Base-by-base conservation (phyloP, 92 coral and sea anemone species). In the Chrysogorgia sp. region DNA sequence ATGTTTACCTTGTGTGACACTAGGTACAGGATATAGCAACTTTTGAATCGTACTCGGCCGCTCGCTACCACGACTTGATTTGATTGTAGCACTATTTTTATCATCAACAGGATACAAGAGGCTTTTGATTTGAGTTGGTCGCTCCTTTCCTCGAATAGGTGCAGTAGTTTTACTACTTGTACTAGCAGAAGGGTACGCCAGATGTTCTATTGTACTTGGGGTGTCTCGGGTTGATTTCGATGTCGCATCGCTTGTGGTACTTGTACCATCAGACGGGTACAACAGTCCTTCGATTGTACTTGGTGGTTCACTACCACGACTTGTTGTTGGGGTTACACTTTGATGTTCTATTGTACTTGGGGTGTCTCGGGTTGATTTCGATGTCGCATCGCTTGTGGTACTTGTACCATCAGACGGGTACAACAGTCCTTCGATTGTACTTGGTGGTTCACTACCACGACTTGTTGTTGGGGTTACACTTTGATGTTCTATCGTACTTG, bases 131-230 rank as follows among this genome's bases (percentile, higher is more conserved):
- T 57, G 89, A 33, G 76, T 91, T 13, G 74, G 90, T 19, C 92
- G 94, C 66, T 92, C 97, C 47, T 87, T 91, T 0, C 97, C 97
- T 5, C 97, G 94, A 7, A 92, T 82, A 8, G 97, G 82, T 2
- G 47, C 9, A 41, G 20, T 49, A 40, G 25, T 52, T 21, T 7
- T 52, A 68, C 15, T 2, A 28, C 10, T 28, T 5, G 23, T 30
- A 21, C 17, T 24, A 63, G n/a, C 71, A 8, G 50, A 43, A 64
- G 41, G 41, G 37, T 40, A 68, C 75, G 45, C 14, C 30, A n/a
- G 37, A 7, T 41, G 22, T 47, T 68, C 32, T 40, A 68, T 26
- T 25, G 75, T 68, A 34, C 50, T 43, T 43, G 9, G 50, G 50
- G 9, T 17, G 9, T 43, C 10, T 43, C 50, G 9, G 50, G 10